A percentile compares a stretch with the other conserved stretches of the same genome.
phyloP scores from a whole-genome alignment of 2,888 invertebrate genomes.

The Branchellion lobata region DNA sequence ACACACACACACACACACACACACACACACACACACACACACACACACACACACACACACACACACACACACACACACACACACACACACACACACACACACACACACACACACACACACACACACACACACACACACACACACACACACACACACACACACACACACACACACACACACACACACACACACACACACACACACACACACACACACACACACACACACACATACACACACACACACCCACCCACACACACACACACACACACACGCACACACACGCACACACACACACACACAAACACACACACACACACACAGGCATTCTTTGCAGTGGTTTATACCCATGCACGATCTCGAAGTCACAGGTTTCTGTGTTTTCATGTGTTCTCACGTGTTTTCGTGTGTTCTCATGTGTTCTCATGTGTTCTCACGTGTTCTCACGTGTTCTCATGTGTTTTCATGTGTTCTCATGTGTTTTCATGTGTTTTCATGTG shows the following conservation, averaged over 20 bases:
- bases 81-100: constrained; percentile 25
- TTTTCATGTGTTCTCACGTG: too few species aligned
- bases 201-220: constrained; percentile 2
- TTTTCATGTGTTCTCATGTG: too few species aligned
- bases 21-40: constrained; percentile 25
- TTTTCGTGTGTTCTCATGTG: too few species aligned
- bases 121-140: constrained; percentile 29
- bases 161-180: constrained; percentile 19
- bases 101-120: constrained; percentile 12
- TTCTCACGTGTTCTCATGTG: too few species aligned
- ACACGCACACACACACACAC: too few species aligned
- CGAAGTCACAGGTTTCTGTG: too few species aligned
- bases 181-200: constrained; percentile 6
- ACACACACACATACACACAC: constrained; percentile 69
- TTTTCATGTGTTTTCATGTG: too few species aligned
- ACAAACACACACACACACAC: background rate
- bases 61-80: constrained; percentile 5
- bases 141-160: constrained; percentile 28
- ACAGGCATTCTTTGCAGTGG: background rate
- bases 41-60: constrained; percentile 36
- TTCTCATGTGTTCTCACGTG: too few species aligned
- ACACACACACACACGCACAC: background rate
- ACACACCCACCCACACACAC: constrained; percentile 1
- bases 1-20: constrained; percentile 4
- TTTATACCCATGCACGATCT: background rate